These are phyloP conservation scores for Melanotaenia duboulayi DNA, from an alignment of 2,113 vertebrate species.

Conservation along the genomic window DNA sequence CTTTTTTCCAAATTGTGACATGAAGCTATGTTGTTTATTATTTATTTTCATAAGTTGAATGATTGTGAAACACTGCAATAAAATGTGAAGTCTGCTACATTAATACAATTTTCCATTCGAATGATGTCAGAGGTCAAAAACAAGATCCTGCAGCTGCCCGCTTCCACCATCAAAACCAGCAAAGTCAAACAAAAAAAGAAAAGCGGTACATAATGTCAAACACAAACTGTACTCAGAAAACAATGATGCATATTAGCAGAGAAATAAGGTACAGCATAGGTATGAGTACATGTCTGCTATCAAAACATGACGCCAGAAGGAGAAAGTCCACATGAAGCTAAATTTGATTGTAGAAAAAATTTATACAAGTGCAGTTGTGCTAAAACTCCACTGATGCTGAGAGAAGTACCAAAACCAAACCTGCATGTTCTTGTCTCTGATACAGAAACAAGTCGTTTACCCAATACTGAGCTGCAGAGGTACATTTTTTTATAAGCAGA, in stretches of 20 bases:
- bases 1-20: slow-evolving; percentile 25
- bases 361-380: too few relatives aligned
- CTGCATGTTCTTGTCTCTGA: neutral
- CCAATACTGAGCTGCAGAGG: neutral
- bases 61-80: slow-evolving; percentile 69
- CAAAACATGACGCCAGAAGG: neutral
- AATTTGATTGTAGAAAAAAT: neutral
- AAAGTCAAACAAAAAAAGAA: neutral
- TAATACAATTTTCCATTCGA: slow-evolving; percentile 57
- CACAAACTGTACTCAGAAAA: slow-evolving; percentile 22
- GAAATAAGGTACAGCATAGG: slow-evolving; percentile 2
- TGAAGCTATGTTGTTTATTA: slow-evolving; percentile 23
- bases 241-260: neutral
- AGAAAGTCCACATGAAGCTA: slow-evolving; percentile 30
- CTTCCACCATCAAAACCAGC: slow-evolving; percentile 15
- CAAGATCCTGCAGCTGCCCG: slow-evolving; percentile 53
- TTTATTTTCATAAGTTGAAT: slow-evolving; percentile 31
- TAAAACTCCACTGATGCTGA: neutral
- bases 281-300: slow-evolving; percentile 8
- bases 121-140: slow-evolving; percentile 48
- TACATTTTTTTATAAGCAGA: too few relatives aligned
- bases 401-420: neutral
- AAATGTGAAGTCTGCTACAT: slow-evolving; percentile 53
- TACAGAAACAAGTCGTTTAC: too few relatives aligned
- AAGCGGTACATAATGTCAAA: slow-evolving; percentile 10